Evolutionary conservation across 1,140 invertebrate species (phyloP), one percentile per base, ranked within the genome.

Genomic region (Dryas iulia): DNA sequence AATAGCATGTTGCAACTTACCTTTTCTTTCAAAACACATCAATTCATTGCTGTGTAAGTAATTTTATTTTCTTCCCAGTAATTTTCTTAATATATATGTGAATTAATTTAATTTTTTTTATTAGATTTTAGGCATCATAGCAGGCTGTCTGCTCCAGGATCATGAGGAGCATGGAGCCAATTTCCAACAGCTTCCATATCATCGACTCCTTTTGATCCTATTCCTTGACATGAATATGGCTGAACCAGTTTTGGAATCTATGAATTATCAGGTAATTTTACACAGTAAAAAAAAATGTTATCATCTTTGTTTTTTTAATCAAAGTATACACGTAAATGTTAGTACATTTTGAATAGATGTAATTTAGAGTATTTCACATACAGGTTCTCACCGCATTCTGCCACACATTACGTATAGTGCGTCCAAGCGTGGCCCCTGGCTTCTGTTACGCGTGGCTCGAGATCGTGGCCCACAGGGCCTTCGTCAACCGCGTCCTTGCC

Each of bases 391-490:
- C 96, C 53, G 97, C 97, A 5, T 98, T 96, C 84, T 98, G 97
- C 84, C 98, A 99, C 90, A 98, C 97, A 0, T 93, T 98, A 59
- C 97, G 98, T 76, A 97, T 98, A 67, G 93, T 99, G 57, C 93
- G 96, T 66, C 99, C 99, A n/a, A 95, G 95, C n/a, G 96, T 98
- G 79, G 98, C 97, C 0, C 98, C 99, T 0, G 98, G 97, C 0
- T 99, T 99, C 92, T 97, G 98, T 57, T 99, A 98, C 89, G 97
- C 98, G 12, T 99, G 99, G 99, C 91, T 99, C 33, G 99, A 99
- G 90, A 93, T 99, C 21, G 96, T 99, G 11, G 98, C 98, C 0
- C 98, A 99, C 90, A 93, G 99, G 47, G 96, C 98, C 0, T 99
- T 99, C 87, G 97, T 99, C 72, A 98, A 98, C 12, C 93, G 98